Evolutionary conservation across 2,888 invertebrate species (phyloP), one percentile per base, ranked within the genome.

Genomic region (Emmelina monodactyla): DNA sequence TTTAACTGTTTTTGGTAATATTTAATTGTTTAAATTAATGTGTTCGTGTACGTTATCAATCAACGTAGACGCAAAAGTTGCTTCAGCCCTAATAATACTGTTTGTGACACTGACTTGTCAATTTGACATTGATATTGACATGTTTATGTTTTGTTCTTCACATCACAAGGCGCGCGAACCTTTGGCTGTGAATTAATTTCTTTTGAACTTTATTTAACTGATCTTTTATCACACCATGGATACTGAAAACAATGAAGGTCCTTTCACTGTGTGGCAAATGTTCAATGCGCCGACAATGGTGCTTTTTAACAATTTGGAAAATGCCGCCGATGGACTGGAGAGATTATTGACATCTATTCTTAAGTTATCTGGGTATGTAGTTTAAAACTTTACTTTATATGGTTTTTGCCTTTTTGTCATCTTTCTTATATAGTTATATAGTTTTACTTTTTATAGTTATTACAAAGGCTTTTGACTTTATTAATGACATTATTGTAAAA

Each of bases 201-300:
- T n/a, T n/a, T n/a, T n/a, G n/a, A n/a, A n/a, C n/a, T n/a, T n/a
- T n/a, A n/a, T n/a, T n/a, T n/a, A n/a, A n/a, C n/a, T n/a, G n/a
- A n/a, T n/a, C n/a, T n/a, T n/a, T n/a, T n/a, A n/a, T n/a, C n/a
- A n/a, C n/a, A n/a, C n/a, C n/a, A 76, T 78, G 73, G 76, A 78
- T 31, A 76, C 75, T 32, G 76, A 76, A 40, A 64, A 55, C 38
- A 64, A 66, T 45, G 73, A 78, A 47, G 76, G 75, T 0, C 75
- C 79, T 2, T 69, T 72, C 50, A 63, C 69, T n/a, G 72, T 78
- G 19, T 87, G 88, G 87, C 82, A 84, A 65, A 83, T 84, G 65
- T 84, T 87, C 46, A 84, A 85, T 53, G 82, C 82, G 15, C 84
- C 85, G 2, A 82, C 85, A 19, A 75, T 83, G 50, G 75, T 79